Evolutionary conservation across 1,140 invertebrate species (phyloP), one percentile per base, ranked within the genome.

Genomic region (Meloidogyne chitwoodi): DNA sequence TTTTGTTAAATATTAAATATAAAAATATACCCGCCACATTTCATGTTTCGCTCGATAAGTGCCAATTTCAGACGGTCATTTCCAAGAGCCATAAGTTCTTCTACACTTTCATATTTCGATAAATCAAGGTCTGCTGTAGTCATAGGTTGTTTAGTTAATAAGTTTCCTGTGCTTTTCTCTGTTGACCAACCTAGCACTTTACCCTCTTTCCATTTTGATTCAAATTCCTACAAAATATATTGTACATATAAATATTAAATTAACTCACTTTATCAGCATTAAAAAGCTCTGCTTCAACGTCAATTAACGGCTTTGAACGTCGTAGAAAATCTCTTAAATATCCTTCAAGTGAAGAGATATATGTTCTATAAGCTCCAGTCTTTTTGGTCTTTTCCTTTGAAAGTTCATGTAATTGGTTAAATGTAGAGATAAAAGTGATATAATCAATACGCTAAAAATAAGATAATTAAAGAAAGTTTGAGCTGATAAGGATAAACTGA

Each of bases 401-500:
- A 97, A 99, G 82, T 95, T 98, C 96, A 89, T 93, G 96, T 2
- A 99, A 89, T 87, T 95, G 93, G 88, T 99, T 96, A 88, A 98
- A 99, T 67, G 92, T 92, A 67, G 92, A 92, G 41, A 99, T 87
- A 88, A 98, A 99, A 0, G 92, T 93, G 27, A 98, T 94, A 87
- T 99, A 99, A 88, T 99, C 96, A 24, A 95, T 91, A 91, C 94
- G 96, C 91, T 93, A 88, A 79, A 91, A 91, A n/a, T n/a, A n/a
- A 41, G 72, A 27, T 22, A n/a, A 41, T 19, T 48, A 11, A n/a
- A 31, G 12, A 68, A 68, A 68, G 22, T n/a, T n/a, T n/a, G n/a
- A n/a, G n/a, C n/a, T n/a, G n/a, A n/a, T n/a, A n/a, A n/a, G n/a
- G 6, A 68, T 22, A 19, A 68, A 68, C 34, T 10, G n/a, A n/a